Evolutionary conservation across 2,888 invertebrate species (phyloP).

Genomic region (Ypsolopha scabrella): DNA sequence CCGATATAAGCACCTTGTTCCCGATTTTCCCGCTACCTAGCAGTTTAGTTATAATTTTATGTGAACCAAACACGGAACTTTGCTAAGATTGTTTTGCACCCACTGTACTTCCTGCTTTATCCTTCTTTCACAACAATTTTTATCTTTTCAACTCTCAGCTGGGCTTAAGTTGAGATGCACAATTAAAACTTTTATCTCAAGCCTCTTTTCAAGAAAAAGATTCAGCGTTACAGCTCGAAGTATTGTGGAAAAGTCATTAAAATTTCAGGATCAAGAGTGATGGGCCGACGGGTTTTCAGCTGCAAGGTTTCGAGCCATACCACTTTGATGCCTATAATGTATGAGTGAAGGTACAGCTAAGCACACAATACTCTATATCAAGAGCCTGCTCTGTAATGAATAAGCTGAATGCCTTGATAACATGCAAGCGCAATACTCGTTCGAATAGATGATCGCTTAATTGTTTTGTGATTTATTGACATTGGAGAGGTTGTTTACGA

Average conservation of each 20-base stretch:
- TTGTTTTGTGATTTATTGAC: neutral
- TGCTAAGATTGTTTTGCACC: neutral
- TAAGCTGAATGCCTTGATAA: neutral
- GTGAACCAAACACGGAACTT: conserved; percentile 54
- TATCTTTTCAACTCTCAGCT: too few relatives aligned
- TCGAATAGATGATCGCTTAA: neutral
- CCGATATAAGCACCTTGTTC: conserved; percentile 43
- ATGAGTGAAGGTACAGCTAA: neutral
- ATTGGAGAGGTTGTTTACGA: neutral
- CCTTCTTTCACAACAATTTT: too few relatives aligned
- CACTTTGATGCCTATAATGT: neutral
- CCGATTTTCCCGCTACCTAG: conserved; percentile 38
- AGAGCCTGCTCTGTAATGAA: neutral
- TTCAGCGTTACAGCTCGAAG: too few relatives aligned
- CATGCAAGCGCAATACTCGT: neutral
- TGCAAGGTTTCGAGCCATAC: neutral
- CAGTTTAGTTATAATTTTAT: conserved; percentile 48
- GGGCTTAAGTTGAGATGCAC: too few relatives aligned
- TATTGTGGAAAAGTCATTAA: too few relatives aligned
- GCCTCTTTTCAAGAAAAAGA: too few relatives aligned
- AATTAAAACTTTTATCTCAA: too few relatives aligned
- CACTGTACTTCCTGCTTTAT: too few relatives aligned
- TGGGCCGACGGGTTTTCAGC: too few relatives aligned
- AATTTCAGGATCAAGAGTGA: too few relatives aligned
- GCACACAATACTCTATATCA: neutral